Base-by-base conservation (phyloP, 2,797 vertebrate species). In the Sebastes nivosus region DNA sequence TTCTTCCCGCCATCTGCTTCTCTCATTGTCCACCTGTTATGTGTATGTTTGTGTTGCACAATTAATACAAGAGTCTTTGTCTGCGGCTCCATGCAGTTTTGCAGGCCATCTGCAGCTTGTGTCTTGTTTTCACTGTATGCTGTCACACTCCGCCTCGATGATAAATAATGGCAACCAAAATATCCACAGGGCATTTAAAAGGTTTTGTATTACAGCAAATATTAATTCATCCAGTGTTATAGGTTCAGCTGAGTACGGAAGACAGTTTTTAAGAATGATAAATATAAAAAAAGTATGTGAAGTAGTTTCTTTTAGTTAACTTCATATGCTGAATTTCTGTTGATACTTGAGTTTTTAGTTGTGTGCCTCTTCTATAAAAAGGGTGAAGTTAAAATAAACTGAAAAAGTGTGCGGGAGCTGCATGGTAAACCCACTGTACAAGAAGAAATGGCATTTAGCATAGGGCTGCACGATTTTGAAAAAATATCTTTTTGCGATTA, bases 71-170 rank as follows among this genome's bases (percentile, higher is more conserved):
- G 67, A 69, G 76, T 64, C 60, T 87, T 90, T 87, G 83, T 90
- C 71, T 82, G 75, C 22, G 63, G 75, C 84, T 68, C n/a, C n/a
- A 7, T 50, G 73, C 66, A 46, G 75, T 58, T 78, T 69, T 79
- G 52, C 77, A 14, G 61, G 74, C 87, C 87, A 86, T 90, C 90
- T 91, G 88, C 79, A 69, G 80, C 73, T 4, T 55, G 36, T 72
- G 36, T 80, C 74, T 30, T 80, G 81, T 88, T 90, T 85, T 90
- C 84, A 79, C 85, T 76, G 76, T 8, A 74, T 79, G 76, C 66
- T 55, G 38, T 69, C 66, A 16, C 75, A 38, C 81, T 69, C 72
- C 79, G 65, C 84, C 80, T 84, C 18, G 10, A 70, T 80, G 65
- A 87, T 79, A 83, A 84, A 85, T 83, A 79, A 73, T 38, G 18